Base-by-base conservation (phyloP, 2,113 vertebrate species). In the Cavia porcellus region DNA sequence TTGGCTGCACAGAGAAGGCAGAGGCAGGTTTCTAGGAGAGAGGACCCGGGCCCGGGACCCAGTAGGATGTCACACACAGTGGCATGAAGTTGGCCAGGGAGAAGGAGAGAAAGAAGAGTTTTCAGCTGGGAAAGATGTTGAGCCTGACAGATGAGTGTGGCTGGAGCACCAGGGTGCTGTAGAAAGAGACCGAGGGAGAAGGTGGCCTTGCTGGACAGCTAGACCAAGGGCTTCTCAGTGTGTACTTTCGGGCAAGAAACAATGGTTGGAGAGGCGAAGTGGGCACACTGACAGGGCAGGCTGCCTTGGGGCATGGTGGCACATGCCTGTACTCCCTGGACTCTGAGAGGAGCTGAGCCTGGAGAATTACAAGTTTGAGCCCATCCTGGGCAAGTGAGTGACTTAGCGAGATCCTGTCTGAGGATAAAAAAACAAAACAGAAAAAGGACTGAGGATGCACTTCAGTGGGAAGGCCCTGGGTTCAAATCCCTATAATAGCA, bases 21-120 rank as follows among this genome's bases (percentile, higher is more conserved):
- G 61, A 12, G 47, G 12, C 66, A 32, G 3, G 19, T 30, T 45
- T 83, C 86, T 7, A 68, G 87, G 47, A 62, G 35, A 61, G 52
- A 61, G 42, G 82, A 4, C 66, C 38, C 24, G 3, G 72, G 61
- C 30, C 89, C 25, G 1, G 3, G 14, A 38, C 19, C 38, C 5
- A 45, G 0, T 24, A 25, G 72, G 13, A 50, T 24, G n/a, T 42
- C 0, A 0, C 20, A 22, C 61, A 24, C 4, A 19, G 17, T 11
- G 45, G 55, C 55, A 28, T 30, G 38, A 66, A 30, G 70, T 61
- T 45, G 70, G 50, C 52, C 0, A 0, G 20, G 70, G 10, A 30
- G 70, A 32, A 28, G 25, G 3, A 20, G 30, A 4, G 28, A 13
- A 47, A 50, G 57, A 7, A 62, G 74, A 32, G 30, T 35, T 24